Evolutionary conservation across 2,888 invertebrate genomes (phyloP).

Genomic region (Leucania comma): DNA sequence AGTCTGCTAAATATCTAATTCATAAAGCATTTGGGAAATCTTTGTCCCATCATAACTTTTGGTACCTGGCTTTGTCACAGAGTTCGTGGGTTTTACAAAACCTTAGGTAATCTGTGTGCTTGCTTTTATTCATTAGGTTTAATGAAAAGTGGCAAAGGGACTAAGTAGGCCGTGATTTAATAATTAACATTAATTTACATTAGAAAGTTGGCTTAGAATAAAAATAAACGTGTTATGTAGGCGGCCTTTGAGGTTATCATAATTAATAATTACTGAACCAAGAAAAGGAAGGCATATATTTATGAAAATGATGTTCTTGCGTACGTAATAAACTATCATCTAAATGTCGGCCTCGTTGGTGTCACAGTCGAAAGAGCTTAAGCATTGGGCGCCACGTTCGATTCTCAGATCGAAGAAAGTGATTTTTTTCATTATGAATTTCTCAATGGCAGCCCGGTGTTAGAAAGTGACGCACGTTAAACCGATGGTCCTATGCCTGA

Average conservation of each 20-base stretch:
- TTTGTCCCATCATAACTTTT: not conserved
- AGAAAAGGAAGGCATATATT: not conserved
- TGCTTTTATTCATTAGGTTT: constrained; percentile 17
- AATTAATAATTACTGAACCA: not conserved
- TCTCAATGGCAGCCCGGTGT: no score
- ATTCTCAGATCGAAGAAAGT: no score
- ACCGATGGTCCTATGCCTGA: not conserved
- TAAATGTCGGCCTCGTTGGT: not conserved
- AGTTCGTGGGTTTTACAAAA: constrained; percentile 7
- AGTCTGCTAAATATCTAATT: not conserved
- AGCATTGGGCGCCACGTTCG: no score
- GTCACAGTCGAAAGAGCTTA: not conserved
- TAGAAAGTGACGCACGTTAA: not conserved
- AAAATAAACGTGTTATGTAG: constrained; percentile 2
- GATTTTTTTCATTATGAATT: no score
- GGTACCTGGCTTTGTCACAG: not conserved
- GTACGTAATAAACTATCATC: not conserved
- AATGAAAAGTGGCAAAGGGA: constrained; percentile 6
- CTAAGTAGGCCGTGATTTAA: constrained; percentile 20
- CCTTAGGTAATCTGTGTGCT: not conserved
- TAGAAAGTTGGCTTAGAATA: constrained; percentile 9
- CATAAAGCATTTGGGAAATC: not conserved
- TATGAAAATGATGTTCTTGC: not conserved
- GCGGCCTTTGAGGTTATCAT: not conserved
- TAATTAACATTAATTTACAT: constrained; percentile 41